Percentiles rank a stretch among this genome's conserved stretches.
Evolutionary conservation across 2,113 vertebrate species (phyloP).

Genomic region (Toxotes jaculatrix): DNA sequence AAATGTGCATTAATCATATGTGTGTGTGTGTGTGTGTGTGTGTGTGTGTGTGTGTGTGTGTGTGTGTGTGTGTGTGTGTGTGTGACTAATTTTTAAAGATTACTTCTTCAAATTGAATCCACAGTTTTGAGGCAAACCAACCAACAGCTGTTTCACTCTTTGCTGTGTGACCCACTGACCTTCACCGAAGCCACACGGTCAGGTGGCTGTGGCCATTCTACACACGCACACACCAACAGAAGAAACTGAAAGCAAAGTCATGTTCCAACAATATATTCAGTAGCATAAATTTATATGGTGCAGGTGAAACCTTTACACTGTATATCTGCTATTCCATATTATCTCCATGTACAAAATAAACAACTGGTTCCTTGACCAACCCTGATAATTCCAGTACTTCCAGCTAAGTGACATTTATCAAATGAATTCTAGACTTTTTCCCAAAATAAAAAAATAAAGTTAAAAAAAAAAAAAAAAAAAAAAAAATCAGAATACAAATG

Average conservation of each 20-base stretch:
- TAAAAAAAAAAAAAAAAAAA: conserved; percentile 1
- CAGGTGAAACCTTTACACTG: conserved; percentile 44
- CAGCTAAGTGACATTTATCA: conserved; percentile 41
- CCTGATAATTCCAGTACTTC: conserved; percentile 50
- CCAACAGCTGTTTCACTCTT: neutral
- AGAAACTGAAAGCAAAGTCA: conserved; percentile 18
- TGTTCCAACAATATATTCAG: conserved; percentile 64
- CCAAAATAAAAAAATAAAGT: neutral
- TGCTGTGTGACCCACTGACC: neutral
- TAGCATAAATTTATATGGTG: conserved; percentile 44
- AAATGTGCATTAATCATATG: no score
- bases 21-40: no score
- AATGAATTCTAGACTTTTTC: conserved; percentile 23
- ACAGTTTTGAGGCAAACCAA: no score
- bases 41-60: no score
- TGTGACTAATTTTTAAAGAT: no score
- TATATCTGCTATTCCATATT: conserved; percentile 46
- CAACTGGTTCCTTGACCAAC: conserved; percentile 51
- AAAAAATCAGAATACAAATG: conserved; percentile 20
- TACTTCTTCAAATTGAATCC: neutral
- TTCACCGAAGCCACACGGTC: neutral
- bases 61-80: no score
- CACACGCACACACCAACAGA: neutral
- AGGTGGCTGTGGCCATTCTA: neutral
- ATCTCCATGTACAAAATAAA: conserved; percentile 79